These are phyloP conservation scores for Merodon equestris DNA, from an alignment of 2,888 invertebrate genomes.

Conservation along the genomic window DNA sequence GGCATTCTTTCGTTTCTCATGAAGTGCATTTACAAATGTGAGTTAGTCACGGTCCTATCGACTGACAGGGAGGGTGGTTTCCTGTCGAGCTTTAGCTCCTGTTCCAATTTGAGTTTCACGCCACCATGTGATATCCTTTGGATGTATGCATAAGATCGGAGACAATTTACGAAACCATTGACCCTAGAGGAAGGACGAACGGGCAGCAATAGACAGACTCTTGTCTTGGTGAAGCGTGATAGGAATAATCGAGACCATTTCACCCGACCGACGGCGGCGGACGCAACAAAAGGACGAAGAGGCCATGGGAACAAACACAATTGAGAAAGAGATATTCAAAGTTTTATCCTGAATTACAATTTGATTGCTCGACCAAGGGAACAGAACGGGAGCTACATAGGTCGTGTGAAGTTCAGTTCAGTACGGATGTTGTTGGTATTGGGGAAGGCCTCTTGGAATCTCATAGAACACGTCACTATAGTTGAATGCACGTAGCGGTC, in stretches of 20 bases:
- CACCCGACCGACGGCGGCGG: slow-evolving; percentile 20
- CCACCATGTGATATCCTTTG: not conserved
- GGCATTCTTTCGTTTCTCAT: too few relatives aligned
- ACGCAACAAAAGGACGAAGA: slow-evolving; percentile 35
- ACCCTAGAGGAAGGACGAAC: slow-evolving; percentile 15
- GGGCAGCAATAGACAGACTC: not conserved
- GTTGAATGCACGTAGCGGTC: slow-evolving; percentile 58
- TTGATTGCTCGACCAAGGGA: slow-evolving; percentile 69
- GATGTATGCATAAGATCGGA: slow-evolving; percentile 37
- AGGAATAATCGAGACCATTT: slow-evolving; percentile 56
- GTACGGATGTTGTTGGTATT: slow-evolving; percentile 17
- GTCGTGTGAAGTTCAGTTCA: slow-evolving; percentile 23
- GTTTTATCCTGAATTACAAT: slow-evolving; percentile 71
- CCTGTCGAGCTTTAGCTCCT: too few relatives aligned
- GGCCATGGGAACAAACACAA: slow-evolving; percentile 63
- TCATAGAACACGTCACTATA: slow-evolving; percentile 48
- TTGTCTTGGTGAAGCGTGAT: slow-evolving; percentile 39
- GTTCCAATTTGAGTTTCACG: not conserved
- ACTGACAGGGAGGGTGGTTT: too few relatives aligned
- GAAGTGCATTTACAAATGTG: slow-evolving; percentile 16
- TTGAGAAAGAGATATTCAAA: slow-evolving; percentile 69
- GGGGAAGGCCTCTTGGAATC: slow-evolving; percentile 12
- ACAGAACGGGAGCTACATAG: slow-evolving; percentile 32
- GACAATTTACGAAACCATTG: slow-evolving; percentile 60
- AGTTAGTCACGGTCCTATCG: slow-evolving; percentile 9